Conservation (phyloP, 1,140 invertebrate genomes). For the Bradynema listronoti region DNA sequence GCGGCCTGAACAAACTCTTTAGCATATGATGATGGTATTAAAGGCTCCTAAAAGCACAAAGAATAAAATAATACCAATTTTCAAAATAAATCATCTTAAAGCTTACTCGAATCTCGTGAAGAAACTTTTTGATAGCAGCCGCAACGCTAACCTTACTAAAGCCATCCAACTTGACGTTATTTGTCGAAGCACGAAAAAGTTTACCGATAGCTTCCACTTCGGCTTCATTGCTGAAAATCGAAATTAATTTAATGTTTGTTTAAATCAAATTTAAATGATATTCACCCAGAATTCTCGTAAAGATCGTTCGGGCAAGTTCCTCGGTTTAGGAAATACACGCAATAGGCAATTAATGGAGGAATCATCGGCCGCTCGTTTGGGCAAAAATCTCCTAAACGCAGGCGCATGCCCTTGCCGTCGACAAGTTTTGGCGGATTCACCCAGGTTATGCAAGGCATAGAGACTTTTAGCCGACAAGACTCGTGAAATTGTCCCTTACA, state of each 20-base stretch:
- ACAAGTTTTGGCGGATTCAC: too few species aligned
- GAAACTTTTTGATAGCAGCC: constrained; percentile 17
- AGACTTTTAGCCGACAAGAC: too few species aligned
- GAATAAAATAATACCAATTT: background rate
- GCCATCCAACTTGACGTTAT: constrained; percentile 18
- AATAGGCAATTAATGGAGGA: constrained; percentile 82
- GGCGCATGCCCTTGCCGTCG: too few species aligned
- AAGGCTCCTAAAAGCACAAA: constrained; percentile 12
- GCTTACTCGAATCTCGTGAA: constrained; percentile 12
- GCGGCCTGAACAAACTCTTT: constrained; percentile 11
- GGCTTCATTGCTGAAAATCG: constrained; percentile 5
- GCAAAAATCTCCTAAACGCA: constrained; percentile 34
- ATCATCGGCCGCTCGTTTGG: constrained; percentile 78
- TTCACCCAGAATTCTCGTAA: too few species aligned
- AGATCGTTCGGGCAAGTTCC: too few species aligned
- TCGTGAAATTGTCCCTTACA: too few species aligned
- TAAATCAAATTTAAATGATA: too few species aligned
- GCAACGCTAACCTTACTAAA: constrained; percentile 13
- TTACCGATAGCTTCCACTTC: constrained; percentile 13
- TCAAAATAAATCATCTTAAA: background rate
- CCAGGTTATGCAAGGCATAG: too few species aligned
- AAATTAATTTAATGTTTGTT: too few species aligned
- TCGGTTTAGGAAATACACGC: constrained; percentile 82
- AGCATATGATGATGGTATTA: constrained; percentile 21
- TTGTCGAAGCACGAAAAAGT: constrained; percentile 12